A percentile compares a stretch with the other conserved stretches of the same genome.
Evolutionary conservation across 2,797 vertebrate species (phyloP).

Genomic region (Myiotriccus ornatus): DNA sequence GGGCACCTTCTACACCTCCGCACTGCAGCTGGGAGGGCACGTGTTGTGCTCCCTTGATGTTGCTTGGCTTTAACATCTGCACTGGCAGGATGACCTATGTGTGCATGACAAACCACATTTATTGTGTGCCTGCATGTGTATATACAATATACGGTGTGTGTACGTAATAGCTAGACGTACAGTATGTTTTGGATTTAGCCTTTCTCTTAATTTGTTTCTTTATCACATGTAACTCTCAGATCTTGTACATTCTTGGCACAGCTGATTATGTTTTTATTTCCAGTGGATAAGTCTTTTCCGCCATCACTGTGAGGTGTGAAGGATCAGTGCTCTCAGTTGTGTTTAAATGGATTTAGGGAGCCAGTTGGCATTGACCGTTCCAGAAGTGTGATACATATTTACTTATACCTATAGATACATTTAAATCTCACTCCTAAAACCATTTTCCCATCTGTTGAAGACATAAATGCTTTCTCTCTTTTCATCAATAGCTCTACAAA

Average conservation of each 20-base stretch:
- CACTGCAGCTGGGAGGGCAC: neutral
- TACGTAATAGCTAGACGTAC: too few species aligned
- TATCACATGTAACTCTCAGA: neutral
- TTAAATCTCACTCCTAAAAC: slow-evolving; percentile 4
- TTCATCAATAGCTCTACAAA: slow-evolving; percentile 47
- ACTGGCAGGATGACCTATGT: neutral
- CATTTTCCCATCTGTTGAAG: neutral
- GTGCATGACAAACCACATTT: rapidly evolving
- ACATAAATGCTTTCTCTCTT: neutral
- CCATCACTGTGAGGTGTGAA: rapidly evolving
- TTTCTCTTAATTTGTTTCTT: neutral
- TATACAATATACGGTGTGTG: too few species aligned
- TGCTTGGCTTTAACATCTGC: neutral
- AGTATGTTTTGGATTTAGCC: neutral
- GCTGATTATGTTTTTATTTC: neutral
- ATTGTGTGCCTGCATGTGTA: too few species aligned
- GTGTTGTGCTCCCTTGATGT: neutral
- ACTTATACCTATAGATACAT: neutral
- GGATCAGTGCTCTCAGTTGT: neutral
- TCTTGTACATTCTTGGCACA: neutral
- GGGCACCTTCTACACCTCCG: neutral
- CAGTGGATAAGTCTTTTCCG: neutral
- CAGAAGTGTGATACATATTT: neutral
- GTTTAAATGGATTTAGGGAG: neutral
- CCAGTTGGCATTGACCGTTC: neutral